phyloP scores from a whole-genome alignment of 2,113 vertebrate species.

The Pseudorasbora parva region DNA sequence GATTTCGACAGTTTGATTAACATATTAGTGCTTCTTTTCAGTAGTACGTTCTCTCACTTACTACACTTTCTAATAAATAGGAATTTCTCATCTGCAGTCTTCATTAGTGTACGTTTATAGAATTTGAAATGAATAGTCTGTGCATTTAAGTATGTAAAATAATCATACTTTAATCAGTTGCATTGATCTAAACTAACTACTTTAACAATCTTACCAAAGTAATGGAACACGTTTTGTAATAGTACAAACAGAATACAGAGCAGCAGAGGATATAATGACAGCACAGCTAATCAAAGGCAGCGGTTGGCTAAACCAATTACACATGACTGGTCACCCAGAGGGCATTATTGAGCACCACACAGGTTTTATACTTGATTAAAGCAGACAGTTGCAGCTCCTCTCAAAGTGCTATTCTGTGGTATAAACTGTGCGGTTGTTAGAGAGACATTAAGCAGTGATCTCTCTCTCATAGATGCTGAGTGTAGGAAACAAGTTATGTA shows the following conservation, averaged over 20 bases:
- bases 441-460: background rate
- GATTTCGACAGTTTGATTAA: background rate
- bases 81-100: background rate
- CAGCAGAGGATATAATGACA: slow-evolving; percentile 9
- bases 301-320: slow-evolving; percentile 41
- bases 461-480: background rate
- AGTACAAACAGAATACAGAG: slow-evolving; percentile 9
- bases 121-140: background rate
- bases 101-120: background rate
- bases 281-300: slow-evolving; percentile 39
- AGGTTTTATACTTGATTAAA: slow-evolving; percentile 65
- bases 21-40: background rate
- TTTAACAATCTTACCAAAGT: background rate
- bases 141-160: background rate
- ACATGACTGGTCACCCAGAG: slow-evolving; percentile 47
- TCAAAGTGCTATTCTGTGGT: background rate
- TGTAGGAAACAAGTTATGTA: background rate
- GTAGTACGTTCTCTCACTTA: background rate
- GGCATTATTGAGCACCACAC: slow-evolving; percentile 52
- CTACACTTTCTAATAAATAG: background rate
- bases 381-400: slow-evolving; percentile 64
- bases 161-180: background rate
- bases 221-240: background rate
- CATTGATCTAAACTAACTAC: background rate
- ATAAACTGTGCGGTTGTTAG: slow-evolving; percentile 16